Evolutionary conservation across 2,888 invertebrate genomes (phyloP), one percentile per base, ranked within the genome.

Genomic region (Drosophila borborema): DNA sequence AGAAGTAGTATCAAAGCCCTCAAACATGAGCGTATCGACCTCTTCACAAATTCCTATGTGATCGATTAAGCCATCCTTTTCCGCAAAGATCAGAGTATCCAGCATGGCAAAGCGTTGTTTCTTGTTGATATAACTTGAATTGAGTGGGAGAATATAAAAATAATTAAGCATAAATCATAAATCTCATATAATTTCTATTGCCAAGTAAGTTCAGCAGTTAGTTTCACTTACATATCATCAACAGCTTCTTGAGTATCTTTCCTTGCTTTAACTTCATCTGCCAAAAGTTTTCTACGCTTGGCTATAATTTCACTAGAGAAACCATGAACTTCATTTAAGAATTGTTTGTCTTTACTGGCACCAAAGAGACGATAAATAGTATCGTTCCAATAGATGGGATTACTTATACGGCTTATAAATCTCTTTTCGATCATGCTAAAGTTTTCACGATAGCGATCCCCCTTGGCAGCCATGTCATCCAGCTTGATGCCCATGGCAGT

Each of bases 21-120:
- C 86, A 23, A 82, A 81, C 94, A 96, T 95, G 70, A 96, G 95
- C 0, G 96, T 96, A 72, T 96, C 95, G 0, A 96, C 95, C 93
- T 96, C 95, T 89, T 96, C 95, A 67, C 95, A 93, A 14, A 96
- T 94, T 55, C 94, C 94, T 12, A 94, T 63, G 65, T 91, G 91
- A 72, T 91, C 88, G 12, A 91, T 91, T 0, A 87, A 60, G 0
- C 88, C 89, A 61, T 91, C 83, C 36, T 83, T 80, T 31, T 91
- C 89, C 0, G 91, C 90, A 34, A 71, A 70, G 3, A 91, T 80
- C 0, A 91, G 64, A 0, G 90, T 91, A 23, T 91, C 91, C 64
- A 91, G 54, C 91, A 91, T 91, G 12, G 91, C 91, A 49, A 81
- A 91, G 7, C 90, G 90, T 60, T 80, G 73, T 28, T 90, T 90